Evolutionary conservation across 1,140 invertebrate species (phyloP).

Genomic region (Arion vulgaris): DNA sequence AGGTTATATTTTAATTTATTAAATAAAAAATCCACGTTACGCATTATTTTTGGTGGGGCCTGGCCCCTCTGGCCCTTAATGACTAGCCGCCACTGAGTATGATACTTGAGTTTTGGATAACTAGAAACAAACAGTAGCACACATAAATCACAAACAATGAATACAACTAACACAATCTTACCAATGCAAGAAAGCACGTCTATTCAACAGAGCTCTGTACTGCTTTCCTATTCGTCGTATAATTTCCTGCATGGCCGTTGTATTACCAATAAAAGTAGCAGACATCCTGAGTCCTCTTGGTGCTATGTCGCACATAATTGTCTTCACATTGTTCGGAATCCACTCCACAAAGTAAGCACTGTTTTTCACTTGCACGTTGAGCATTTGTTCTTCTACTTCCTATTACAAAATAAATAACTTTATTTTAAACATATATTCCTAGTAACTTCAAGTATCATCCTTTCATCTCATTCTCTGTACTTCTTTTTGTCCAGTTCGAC

Average conservation of each 20-base stretch:
- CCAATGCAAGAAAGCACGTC: conserved; percentile 85
- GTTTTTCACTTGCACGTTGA: conserved; percentile 83
- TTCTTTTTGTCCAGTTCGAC: not conserved
- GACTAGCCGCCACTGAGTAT: too few species aligned
- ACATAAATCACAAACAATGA: too few species aligned
- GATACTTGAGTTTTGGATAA: too few species aligned
- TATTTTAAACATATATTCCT: too few species aligned
- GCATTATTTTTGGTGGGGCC: too few species aligned
- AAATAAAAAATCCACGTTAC: too few species aligned
- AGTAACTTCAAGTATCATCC: too few species aligned
- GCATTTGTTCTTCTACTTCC: conserved; percentile 82
- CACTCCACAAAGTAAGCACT: conserved; percentile 91
- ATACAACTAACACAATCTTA: too few species aligned
- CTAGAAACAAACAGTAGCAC: too few species aligned
- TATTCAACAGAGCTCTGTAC: conserved; percentile 78
- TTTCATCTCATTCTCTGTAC: not conserved
- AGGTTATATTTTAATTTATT: too few species aligned
- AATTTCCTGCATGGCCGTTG: conserved; percentile 84
- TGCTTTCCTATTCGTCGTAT: conserved; percentile 82
- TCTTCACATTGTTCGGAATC: conserved; percentile 92
- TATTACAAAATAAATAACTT: conserved; percentile 61
- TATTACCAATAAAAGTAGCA: conserved; percentile 82
- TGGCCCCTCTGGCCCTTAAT: too few species aligned
- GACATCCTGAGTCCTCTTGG: conserved; percentile 93
- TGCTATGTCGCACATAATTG: conserved; percentile 85